These are phyloP conservation scores for Himalopsyche tibetana DNA, from an alignment of 2,888 invertebrate genomes.

Conservation along the genomic window DNA sequence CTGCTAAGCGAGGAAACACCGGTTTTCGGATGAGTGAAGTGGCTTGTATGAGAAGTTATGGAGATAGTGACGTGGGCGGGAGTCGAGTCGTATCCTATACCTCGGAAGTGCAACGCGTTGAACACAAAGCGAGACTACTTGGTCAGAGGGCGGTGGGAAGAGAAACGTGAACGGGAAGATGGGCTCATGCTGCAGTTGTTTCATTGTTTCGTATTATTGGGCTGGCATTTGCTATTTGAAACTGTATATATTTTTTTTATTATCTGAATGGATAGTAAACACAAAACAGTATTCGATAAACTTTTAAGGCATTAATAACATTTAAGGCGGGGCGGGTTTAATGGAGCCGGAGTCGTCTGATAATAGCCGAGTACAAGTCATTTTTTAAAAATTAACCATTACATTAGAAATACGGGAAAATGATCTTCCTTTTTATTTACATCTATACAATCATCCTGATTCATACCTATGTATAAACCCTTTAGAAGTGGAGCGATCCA, in stretches of 20 bases:
- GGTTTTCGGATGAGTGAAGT: slow-evolving; percentile 17
- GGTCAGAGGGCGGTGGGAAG: slow-evolving; percentile 30
- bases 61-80: slow-evolving; percentile 28
- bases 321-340: too few species aligned
- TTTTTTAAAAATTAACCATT: too few species aligned
- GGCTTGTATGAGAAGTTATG: slow-evolving; percentile 17
- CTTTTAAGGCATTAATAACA: too few species aligned
- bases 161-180: neutral
- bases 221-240: neutral
- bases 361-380: too few species aligned
- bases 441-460: too few species aligned
- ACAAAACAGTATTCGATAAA: neutral
- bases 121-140: slow-evolving; percentile 21
- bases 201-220: slow-evolving; percentile 11
- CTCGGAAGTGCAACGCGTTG: neutral
- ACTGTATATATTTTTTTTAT: neutral
- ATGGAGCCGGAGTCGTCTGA: too few species aligned
- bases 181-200: neutral
- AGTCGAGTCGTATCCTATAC: neutral
- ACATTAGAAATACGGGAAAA: too few species aligned
- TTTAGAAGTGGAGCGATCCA: too few species aligned
- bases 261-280: neutral
- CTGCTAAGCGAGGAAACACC: slow-evolving; percentile 12
- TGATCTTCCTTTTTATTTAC: too few species aligned
- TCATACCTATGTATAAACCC: too few species aligned